Percentiles rank a stretch among this genome's conserved stretches.
Conservation (phyloP, 2,888 invertebrate genomes). For the Tenthredo scrophulariae region DNA sequence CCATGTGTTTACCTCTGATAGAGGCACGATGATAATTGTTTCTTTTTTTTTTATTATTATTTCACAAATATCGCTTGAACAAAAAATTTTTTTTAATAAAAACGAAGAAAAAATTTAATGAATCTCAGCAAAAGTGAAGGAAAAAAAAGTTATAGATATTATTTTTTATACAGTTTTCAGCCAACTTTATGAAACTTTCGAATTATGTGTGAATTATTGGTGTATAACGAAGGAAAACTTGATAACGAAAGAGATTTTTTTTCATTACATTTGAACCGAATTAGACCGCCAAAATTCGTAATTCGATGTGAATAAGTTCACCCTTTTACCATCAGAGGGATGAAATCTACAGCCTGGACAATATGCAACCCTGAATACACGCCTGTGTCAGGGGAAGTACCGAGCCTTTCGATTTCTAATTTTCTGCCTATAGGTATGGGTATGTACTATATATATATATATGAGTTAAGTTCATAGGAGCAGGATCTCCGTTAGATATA, state of each 20-base stretch:
- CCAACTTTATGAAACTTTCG: background rate
- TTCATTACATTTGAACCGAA: background rate
- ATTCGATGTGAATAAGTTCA: background rate
- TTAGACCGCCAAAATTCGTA: background rate
- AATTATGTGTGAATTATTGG: background rate
- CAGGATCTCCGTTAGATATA: background rate
- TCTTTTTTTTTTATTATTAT: background rate
- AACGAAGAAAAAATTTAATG: background rate
- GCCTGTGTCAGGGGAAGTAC: conserved; percentile 14
- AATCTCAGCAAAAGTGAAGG: background rate
- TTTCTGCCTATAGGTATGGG: background rate
- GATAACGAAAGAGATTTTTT: too few relatives aligned
- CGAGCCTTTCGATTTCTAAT: background rate
- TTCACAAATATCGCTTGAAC: background rate
- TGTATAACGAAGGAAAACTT: too few relatives aligned
- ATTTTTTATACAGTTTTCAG: background rate
- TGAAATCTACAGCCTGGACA: conserved; percentile 38
- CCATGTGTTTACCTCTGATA: background rate
- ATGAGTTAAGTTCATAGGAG: background rate
- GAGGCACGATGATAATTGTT: background rate
- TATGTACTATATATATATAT: background rate
- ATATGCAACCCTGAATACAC: conserved; percentile 46
- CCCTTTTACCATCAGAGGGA: conserved; percentile 43
- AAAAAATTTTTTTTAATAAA: too few relatives aligned
- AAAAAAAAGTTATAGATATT: background rate